Conservation (phyloP, 2,797 vertebrate species). For the Chloroceryle inda region DNA sequence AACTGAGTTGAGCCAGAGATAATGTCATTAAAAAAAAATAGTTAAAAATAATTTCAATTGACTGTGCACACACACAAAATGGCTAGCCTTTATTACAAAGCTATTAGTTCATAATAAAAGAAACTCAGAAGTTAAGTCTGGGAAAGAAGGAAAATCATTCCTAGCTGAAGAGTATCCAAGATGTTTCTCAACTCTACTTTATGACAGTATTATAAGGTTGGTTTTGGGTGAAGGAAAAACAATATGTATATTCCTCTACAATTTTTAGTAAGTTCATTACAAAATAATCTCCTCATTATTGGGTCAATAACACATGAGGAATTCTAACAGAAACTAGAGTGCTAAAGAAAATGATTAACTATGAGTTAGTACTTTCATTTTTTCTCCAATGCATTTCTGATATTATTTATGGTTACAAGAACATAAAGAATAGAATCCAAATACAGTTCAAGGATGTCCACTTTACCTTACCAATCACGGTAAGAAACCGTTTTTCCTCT, state of each 20-base stretch:
- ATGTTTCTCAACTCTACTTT: background rate
- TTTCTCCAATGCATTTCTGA: background rate
- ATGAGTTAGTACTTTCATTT: background rate
- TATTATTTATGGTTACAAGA: background rate
- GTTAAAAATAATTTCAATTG: background rate
- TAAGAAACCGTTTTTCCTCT: background rate
- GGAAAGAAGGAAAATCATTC: background rate
- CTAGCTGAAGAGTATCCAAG: background rate
- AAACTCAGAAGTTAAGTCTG: background rate
- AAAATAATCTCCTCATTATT: background rate
- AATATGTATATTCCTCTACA: background rate
- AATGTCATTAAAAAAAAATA: background rate
- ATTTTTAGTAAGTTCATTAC: background rate
- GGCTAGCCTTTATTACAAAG: background rate
- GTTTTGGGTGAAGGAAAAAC: background rate
- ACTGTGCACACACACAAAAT: background rate
- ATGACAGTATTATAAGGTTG: background rate
- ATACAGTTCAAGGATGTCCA: background rate
- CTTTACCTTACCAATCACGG: background rate
- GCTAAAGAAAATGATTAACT: background rate
- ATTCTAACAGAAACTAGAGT: background rate
- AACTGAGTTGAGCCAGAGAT: background rate
- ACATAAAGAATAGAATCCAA: background rate
- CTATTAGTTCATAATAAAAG: background rate
- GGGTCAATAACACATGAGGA: background rate